Conservation (phyloP, 2,888 invertebrate genomes). For the Brenthis daphne region DNA sequence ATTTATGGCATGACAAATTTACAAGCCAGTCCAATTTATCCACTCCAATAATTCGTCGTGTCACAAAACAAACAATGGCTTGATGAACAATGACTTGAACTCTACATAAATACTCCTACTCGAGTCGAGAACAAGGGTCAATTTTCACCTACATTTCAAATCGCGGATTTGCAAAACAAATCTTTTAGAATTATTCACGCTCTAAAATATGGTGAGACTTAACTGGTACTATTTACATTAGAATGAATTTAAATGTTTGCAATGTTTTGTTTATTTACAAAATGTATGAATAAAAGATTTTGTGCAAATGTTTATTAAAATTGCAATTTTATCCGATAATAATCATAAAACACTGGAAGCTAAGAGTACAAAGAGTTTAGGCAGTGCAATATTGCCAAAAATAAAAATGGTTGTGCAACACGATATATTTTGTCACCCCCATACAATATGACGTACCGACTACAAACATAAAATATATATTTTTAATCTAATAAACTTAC, state of each 20-base stretch:
- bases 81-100: constrained; percentile 48
- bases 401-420: too few relatives aligned
- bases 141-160: constrained; percentile 68
- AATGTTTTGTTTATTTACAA: background rate
- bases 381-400: too few relatives aligned
- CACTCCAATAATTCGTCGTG: constrained; percentile 31
- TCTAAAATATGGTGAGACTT: constrained; percentile 29
- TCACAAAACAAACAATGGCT: constrained; percentile 43
- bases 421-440: too few relatives aligned
- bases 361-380: too few relatives aligned
- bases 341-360: too few relatives aligned
- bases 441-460: too few relatives aligned
- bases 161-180: constrained; percentile 54
- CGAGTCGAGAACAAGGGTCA: constrained; percentile 60
- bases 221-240: background rate
- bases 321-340: too few relatives aligned
- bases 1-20: constrained; percentile 30
- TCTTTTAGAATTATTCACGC: constrained; percentile 49
- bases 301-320: background rate
- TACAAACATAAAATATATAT: too few relatives aligned
- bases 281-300: background rate
- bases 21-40: constrained; percentile 36
- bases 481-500: too few relatives aligned
- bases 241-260: constrained; percentile 1
- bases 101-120: constrained; percentile 52